phyloP scores from a whole-genome alignment of 1,140 invertebrate genomes.

The Lineus longissimus region DNA sequence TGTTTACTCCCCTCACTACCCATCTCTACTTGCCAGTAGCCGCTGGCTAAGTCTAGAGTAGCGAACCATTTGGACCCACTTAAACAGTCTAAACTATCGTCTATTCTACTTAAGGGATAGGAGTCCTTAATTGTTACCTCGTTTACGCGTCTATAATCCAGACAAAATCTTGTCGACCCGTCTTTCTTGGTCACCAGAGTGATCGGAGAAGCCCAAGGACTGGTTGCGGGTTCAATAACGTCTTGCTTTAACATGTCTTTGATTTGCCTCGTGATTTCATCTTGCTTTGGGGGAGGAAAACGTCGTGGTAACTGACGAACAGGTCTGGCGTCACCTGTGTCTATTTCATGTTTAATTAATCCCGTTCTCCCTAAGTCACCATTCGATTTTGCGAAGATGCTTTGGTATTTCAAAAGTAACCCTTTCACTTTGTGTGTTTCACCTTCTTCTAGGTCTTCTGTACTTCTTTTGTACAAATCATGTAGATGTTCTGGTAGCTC shows the following conservation, averaged over 20 bases:
- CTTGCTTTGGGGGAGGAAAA: slow-evolving; percentile 8
- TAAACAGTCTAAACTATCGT: slow-evolving; percentile 28
- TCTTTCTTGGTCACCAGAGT: slow-evolving; percentile 36
- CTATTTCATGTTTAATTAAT: slow-evolving; percentile 14
- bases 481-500: too few species aligned
- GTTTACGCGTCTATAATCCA: slow-evolving; percentile 35
- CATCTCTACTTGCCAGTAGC: slow-evolving; percentile 52
- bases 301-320: slow-evolving; percentile 15
- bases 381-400: slow-evolving; percentile 12
- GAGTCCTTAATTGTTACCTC: slow-evolving; percentile 23
- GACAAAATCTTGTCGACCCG: slow-evolving; percentile 27
- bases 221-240: slow-evolving; percentile 30
- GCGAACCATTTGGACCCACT: slow-evolving; percentile 24
- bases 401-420: slow-evolving; percentile 7
- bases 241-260: slow-evolving; percentile 15
- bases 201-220: slow-evolving; percentile 35
- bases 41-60: slow-evolving; percentile 25
- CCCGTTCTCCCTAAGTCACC: slow-evolving; percentile 16
- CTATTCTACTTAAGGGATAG: slow-evolving; percentile 31
- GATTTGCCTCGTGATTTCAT: slow-evolving; percentile 11
- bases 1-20: slow-evolving; percentile 28
- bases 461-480: background rate
- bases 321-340: slow-evolving; percentile 15
- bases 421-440: slow-evolving; percentile 3
- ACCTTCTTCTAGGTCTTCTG: background rate